A percentile compares a stretch with the other conserved stretches of the same genome.
Conservation (phyloP, 2,113 vertebrate genomes). For the Malaclemys terrapin region DNA sequence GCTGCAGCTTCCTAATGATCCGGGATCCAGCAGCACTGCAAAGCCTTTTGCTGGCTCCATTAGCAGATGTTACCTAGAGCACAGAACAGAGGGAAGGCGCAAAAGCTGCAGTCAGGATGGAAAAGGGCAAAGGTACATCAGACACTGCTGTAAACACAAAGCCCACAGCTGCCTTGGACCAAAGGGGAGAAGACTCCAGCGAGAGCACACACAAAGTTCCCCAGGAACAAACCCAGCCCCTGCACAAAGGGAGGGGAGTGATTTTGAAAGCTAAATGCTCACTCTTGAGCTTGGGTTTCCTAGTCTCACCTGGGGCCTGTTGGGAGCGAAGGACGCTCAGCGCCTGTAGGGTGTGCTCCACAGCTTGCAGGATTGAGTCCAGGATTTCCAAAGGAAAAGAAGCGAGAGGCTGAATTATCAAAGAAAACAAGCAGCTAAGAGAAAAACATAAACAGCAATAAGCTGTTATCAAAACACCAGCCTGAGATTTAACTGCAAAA, state of each 20-base stretch:
- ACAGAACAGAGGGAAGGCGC: not conserved
- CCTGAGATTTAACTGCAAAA: not conserved
- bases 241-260: not conserved
- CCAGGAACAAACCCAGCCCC: not conserved
- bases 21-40: not conserved
- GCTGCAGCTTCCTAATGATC: not conserved
- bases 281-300: not conserved
- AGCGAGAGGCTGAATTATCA: not conserved
- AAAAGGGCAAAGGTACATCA: not conserved
- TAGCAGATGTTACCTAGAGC: not conserved
- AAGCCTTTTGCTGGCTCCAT: not conserved
- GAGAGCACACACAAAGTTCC: not conserved
- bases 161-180: not conserved
- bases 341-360: not conserved
- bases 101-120: not conserved
- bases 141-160: not conserved
- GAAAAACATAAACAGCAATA: not conserved
- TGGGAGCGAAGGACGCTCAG: not conserved
- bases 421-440: not conserved
- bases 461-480: not conserved
- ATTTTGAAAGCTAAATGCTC: not conserved
- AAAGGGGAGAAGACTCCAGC: not conserved
- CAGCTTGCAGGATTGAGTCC: not conserved
- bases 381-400: not conserved
- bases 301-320: not conserved